Percentiles rank a stretch among this genome's conserved stretches.
phyloP scores from a whole-genome alignment of 1,140 invertebrate genomes.

The Drosophila willistoni region DNA sequence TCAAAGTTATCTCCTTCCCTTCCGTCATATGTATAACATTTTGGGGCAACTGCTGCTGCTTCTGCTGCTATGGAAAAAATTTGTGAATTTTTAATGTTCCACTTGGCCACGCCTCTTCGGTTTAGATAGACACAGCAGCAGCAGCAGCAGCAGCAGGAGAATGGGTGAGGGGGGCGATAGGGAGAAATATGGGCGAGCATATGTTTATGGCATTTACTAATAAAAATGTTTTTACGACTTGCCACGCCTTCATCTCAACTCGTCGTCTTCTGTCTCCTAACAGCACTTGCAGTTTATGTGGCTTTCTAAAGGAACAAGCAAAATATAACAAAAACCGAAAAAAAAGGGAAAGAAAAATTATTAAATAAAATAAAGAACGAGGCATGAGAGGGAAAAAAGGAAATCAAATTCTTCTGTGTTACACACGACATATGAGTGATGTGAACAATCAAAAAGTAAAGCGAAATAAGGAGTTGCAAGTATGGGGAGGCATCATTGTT shows the following conservation, averaged over 20 bases:
- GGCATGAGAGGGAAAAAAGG: not conserved
- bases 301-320: slow-evolving; percentile 25
- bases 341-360: not conserved
- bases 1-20: not conserved
- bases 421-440: slow-evolving; percentile 49
- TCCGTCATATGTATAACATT: slow-evolving; percentile 3
- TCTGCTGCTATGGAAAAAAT: slow-evolving; percentile 4
- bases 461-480: not conserved
- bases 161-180: not conserved
- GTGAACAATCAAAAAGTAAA: slow-evolving; percentile 1
- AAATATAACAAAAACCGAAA: slow-evolving; percentile 12
- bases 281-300: slow-evolving; percentile 56
- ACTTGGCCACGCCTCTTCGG: slow-evolving; percentile 8
- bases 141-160: not conserved
- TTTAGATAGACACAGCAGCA: slow-evolving; percentile 2
- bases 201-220: slow-evolving; percentile 70
- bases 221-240: slow-evolving; percentile 77
- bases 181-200: slow-evolving; percentile 49
- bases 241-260: slow-evolving; percentile 29
- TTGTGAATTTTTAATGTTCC: slow-evolving; percentile 23
- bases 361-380: slow-evolving; percentile 24
- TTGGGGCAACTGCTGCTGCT: slow-evolving; percentile 10
- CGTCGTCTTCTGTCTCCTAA: slow-evolving; percentile 25
- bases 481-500: slow-evolving; percentile 19
- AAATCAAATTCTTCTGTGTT: slow-evolving; percentile 42